Evolutionary conservation across 2,113 vertebrate genomes (phyloP).

Genomic region (Percopsis transmontana): DNA sequence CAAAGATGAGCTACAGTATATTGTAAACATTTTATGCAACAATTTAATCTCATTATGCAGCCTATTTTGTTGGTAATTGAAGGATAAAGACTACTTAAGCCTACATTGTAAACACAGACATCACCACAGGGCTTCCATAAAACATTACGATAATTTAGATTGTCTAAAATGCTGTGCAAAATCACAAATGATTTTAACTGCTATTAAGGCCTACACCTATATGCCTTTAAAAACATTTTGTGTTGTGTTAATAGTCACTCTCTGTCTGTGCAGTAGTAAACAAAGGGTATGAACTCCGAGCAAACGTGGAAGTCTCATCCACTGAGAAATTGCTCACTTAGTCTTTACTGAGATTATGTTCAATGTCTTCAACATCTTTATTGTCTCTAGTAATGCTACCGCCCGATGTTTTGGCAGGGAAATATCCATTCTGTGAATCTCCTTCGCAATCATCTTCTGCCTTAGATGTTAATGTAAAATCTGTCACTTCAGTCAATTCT

Average conservation of each 20-base stretch:
- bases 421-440: constrained; percentile 7
- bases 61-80: constrained; percentile 17
- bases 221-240: neutral
- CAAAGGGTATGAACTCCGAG: constrained; percentile 52
- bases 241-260: constrained; percentile 50
- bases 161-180: constrained; percentile 9
- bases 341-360: constrained; percentile 56
- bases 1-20: constrained; percentile 25
- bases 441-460: constrained; percentile 49
- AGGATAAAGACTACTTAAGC: constrained; percentile 3
- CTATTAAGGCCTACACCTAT: neutral
- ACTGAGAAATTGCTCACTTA: constrained; percentile 53
- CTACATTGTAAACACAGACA: constrained; percentile 25
- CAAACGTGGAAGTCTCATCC: constrained; percentile 52
- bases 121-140: constrained; percentile 1
- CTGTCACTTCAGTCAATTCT: constrained; percentile 46
- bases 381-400: constrained; percentile 10
- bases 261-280: constrained; percentile 48
- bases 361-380: constrained; percentile 41
- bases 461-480: constrained; percentile 17
- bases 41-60: constrained; percentile 34
- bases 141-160: constrained; percentile 2
- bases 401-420: constrained; percentile 14
- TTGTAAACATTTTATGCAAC: constrained; percentile 44
- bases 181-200: neutral